A percentile compares a stretch with the other conserved stretches of the same genome.
Conservation (phyloP, 2,797 vertebrate species). For the Tenualosa thibaudeaui region DNA sequence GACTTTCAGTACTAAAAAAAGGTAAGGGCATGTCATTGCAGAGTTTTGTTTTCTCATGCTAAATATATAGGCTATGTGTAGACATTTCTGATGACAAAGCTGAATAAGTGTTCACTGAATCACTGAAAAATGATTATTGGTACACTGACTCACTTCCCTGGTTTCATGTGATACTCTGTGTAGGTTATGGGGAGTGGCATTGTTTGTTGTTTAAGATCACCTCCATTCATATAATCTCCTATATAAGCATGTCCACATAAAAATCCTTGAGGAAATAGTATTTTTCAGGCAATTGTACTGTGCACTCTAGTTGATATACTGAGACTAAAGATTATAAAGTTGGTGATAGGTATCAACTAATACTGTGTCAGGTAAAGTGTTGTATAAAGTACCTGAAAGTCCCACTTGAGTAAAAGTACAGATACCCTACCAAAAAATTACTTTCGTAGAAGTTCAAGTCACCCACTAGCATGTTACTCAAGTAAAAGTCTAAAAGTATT, state of each 20-base stretch:
- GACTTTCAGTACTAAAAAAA: too few relatives aligned
- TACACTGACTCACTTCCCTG: neutral
- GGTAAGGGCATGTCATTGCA: too few relatives aligned
- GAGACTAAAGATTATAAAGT: neutral
- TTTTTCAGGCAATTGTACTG: neutral
- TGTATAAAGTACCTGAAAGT: too few relatives aligned
- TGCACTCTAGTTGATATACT: neutral
- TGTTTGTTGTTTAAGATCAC: conserved; percentile 31
- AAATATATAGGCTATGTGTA: too few relatives aligned
- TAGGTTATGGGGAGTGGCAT: conserved; percentile 28
- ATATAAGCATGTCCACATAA: neutral
- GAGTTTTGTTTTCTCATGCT: too few relatives aligned
- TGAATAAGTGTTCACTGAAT: neutral
- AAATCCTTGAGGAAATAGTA: neutral
- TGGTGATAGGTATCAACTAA: neutral
- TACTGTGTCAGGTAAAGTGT: neutral
- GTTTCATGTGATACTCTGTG: conserved; percentile 1
- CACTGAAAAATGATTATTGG: neutral
- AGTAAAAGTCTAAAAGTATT: too few relatives aligned
- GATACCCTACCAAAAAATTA: too few relatives aligned
- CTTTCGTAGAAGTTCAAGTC: too few relatives aligned
- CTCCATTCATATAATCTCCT: neutral
- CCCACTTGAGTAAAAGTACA: too few relatives aligned
- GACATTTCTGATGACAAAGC: neutral
- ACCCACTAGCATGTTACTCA: too few relatives aligned